Conservation (phyloP, 2,888 invertebrate species). For the Drosophila prolongata region DNA sequence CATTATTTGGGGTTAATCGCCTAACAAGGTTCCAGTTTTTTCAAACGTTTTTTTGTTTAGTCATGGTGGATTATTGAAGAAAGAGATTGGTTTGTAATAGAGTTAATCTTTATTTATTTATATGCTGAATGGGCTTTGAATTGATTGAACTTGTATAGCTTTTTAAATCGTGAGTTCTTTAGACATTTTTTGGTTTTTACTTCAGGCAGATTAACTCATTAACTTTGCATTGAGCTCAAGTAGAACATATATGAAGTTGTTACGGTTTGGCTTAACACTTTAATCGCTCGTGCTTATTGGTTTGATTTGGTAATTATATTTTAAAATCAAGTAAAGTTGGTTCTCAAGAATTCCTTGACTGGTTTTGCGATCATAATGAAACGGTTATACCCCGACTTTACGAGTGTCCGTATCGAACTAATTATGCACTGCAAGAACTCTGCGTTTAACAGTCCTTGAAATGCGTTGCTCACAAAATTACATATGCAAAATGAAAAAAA, state of each 20-base stretch:
- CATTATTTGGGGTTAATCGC: constrained; percentile 74
- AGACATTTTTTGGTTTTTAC: background rate
- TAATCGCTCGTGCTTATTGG: background rate
- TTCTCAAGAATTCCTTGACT: background rate
- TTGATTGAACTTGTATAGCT: constrained; percentile 14
- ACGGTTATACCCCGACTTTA: background rate
- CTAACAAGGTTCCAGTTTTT: constrained; percentile 55
- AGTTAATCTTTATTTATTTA: constrained; percentile 36
- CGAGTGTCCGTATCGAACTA: constrained; percentile 33
- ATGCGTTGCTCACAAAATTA: constrained; percentile 56
- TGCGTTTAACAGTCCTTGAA: constrained; percentile 64
- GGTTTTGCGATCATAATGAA: constrained; percentile 1
- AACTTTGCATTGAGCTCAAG: background rate
- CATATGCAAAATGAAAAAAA: constrained; percentile 65
- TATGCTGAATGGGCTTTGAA: background rate
- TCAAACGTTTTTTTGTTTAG: constrained; percentile 38
- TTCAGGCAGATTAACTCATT: constrained; percentile 2
- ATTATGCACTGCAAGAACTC: constrained; percentile 32
- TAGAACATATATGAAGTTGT: constrained; percentile 1
- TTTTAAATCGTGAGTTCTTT: background rate
- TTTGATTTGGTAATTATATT: constrained; percentile 9
- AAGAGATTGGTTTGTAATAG: constrained; percentile 24
- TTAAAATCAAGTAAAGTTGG: constrained; percentile 2
- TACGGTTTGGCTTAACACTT: background rate
- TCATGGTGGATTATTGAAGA: constrained; percentile 38